Base-by-base conservation (phyloP, 1,140 invertebrate genomes). In the Penaeus vannamei region DNA sequence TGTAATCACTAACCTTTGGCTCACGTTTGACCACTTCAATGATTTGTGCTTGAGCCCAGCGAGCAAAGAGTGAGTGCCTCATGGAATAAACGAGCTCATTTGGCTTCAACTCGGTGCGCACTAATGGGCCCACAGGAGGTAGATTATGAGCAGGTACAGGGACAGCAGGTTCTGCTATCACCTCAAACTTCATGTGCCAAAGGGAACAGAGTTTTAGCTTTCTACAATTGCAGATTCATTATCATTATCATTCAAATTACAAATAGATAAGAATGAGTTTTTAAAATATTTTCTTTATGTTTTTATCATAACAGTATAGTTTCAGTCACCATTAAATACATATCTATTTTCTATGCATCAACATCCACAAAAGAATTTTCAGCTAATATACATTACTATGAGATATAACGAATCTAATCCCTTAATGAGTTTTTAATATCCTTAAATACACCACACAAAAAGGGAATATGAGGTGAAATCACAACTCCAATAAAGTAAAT, bases 51-150 rank as follows among this genome's bases (percentile, higher is more conserved):
- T 92, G 92, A 14, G 93, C 91, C 95, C 95, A 95, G 32, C 93
- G 92, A 10, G 93, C 93, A 90, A 94, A 94, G 22, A 93, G 92
- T 62, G 93, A 94, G 80, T 92, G 90, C 84, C 93, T 94, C 93
- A 94, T 94, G 8, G 93, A 94, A 92, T 93, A 95, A 17, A 95
- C 93, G 10, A 91, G 60, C 92, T 94, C 93, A 29, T 93, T 93
- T 5, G 92, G 91, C 8, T 92, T 87, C 12, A 94, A 92, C 17
- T 92, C 92, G 0, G 93, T 92, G n/a, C 93, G 88, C 0, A 85
- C 14, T 3, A 93, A 80, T 42, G 93, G 91, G 2, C 94, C 93
- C 8, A 93, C 91, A 1, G 94, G 93, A 0, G 94, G 94, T 20
- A 94, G 91, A 32, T 92, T 92, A 2, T 92, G 91, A 2, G 93